Base-by-base conservation (phyloP, 1,140 invertebrate genomes). In the Protaetia brevitarsis region DNA sequence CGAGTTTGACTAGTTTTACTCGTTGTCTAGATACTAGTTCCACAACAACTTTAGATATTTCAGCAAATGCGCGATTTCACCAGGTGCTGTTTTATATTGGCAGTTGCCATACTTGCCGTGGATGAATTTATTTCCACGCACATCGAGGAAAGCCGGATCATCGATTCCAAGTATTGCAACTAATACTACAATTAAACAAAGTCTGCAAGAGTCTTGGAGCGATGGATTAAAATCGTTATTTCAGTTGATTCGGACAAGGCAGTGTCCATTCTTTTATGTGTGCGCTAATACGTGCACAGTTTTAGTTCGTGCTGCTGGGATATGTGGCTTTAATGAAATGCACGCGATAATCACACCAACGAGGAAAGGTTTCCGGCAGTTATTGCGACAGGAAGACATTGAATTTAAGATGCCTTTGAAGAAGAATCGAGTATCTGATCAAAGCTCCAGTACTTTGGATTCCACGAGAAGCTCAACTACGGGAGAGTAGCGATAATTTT, bases 251-350 rank as follows among this genome's bases (percentile, higher is more conserved):
- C 83, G 93, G 69, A 88, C 92, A 0, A 84, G 88, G 23, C 92
- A 96, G 73, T 97, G 95, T 79, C 94, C 95, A 6, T 98, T 94
- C 76, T 97, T 98, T 81, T 98, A 97, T 79, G 80, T 97, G 2
- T 95, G 95, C 76, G 88, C 92, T 1, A 93, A 95, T 78, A 86
- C 87, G 26, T 97, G 97, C 75, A 96, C 92, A 4, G 89, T 90
- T 45, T 78, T 97, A 31, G 97, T 98, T 79, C 84, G 92, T 58
- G 91, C 93, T 34, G 91, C 91, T 66, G 93, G n/a, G 13, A 85
- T 93, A 21, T 87, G 87, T 72, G 92, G 92, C 23, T 78, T 87
- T 61, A 82, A 85, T 1, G 89, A 94, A 78, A 87, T 91, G 8
- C 87, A 91, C 79, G 94, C 90, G 1, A 77, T 94, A 31, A 77